Evolutionary conservation across 2,113 vertebrate genomes (phyloP), one percentile per base, ranked within the genome.

Genomic region (Pao palembangensis): DNA sequence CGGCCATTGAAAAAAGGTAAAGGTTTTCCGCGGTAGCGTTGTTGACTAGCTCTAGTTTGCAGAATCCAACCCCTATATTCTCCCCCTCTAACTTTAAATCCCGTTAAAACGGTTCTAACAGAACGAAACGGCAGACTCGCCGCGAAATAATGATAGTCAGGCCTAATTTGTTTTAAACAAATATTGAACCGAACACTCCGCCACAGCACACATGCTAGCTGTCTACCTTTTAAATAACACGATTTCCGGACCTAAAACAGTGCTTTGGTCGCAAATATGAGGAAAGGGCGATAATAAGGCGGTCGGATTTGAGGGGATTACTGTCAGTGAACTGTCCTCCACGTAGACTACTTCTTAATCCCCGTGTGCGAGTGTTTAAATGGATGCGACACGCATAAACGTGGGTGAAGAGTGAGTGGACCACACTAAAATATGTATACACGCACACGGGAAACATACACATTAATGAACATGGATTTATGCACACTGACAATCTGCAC

Each of bases 261-360:
- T 58, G 51, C 42, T 44, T 1, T 14, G 55, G 54, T 57, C 50
- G 48, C 42, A 59, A 64, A 61, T 38, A 38, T 42, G 58, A 64
- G 55, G 14, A 17, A 21, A 16, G 28, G n/a, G 41, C 52, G 43
- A 17, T 28, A 67, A 67, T 38, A 19, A 54, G 63, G 72, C 74
- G 64, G 64, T 42, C 15, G 86, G 87, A 89, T 89, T 89, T 87
- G 77, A 34, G 75, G 28, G 83, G 88, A 85, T 88, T 88, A 88
- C 42, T 61, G 75, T 51, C 58, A 79, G 59, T 64, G 73, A 79
- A 83, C 78, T 71, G 55, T 61, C 63, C 23, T 51, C 64, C 70
- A 70, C 64, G 69, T 44, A 78, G 50, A 56, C 81, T 69, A 64
- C 66, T 67, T 71, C 70, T 69, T 89, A 88, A 87, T 87, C 86